Evolutionary conservation across 2,888 invertebrate genomes (phyloP).

Genomic region (Acholoe squamosa): DNA sequence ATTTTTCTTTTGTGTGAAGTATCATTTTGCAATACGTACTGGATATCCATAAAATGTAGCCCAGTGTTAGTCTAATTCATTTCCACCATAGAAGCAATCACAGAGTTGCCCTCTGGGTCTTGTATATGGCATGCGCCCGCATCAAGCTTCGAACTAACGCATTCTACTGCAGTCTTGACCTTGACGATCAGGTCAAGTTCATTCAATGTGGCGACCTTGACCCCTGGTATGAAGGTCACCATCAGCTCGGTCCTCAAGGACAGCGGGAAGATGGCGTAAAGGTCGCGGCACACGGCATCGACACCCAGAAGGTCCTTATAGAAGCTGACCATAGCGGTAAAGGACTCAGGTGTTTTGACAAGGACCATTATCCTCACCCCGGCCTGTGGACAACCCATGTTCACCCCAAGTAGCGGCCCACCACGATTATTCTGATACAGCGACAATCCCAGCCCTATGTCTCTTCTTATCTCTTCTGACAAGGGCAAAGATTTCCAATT

Average conservation of each 20-base stretch:
- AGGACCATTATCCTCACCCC: conserved; percentile 49
- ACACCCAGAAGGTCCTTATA: not conserved
- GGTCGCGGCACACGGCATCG: not conserved
- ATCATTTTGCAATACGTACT: too few relatives aligned
- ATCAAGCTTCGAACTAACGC: not conserved
- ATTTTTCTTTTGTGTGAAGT: too few relatives aligned
- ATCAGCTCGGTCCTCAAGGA: conserved; percentile 52
- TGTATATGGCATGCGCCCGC: not conserved
- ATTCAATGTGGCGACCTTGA: not conserved
- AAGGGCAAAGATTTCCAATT: conserved; percentile 38
- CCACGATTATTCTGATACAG: not conserved
- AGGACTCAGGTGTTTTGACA: not conserved
- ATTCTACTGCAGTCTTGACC: not conserved
- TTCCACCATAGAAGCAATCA: not conserved
- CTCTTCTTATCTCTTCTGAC: not conserved
- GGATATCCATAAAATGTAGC: too few relatives aligned
- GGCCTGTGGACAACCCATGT: conserved; percentile 58
- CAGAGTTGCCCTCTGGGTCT: conserved; percentile 23
- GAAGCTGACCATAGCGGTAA: conserved; percentile 43
- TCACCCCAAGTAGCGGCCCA: conserved; percentile 55
- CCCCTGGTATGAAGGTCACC: conserved; percentile 32
- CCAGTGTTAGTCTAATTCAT: too few relatives aligned
- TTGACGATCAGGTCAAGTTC: conserved; percentile 17
- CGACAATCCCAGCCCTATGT: not conserved
- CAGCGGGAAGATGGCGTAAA: conserved; percentile 8